Evolutionary conservation across 2,797 vertebrate genomes (phyloP).

Genomic region (Parauchenoglanis punctatus): DNA sequence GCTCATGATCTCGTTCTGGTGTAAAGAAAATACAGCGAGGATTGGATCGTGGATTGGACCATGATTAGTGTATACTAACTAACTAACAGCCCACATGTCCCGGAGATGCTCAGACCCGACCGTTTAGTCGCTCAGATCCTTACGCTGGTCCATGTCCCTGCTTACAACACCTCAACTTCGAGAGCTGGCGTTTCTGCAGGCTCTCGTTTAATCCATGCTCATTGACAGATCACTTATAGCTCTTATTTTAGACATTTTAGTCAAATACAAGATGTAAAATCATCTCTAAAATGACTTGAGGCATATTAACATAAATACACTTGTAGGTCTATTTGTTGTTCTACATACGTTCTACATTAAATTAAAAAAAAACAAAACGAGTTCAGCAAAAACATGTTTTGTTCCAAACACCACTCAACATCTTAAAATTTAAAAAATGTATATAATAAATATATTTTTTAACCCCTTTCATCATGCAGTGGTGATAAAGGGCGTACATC

Average conservation of each 20-base stretch:
- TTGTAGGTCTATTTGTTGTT: too few relatives aligned
- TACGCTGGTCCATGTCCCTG: background rate
- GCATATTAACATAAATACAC: background rate
- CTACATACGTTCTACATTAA: background rate
- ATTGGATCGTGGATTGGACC: background rate
- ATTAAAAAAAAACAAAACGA: too few relatives aligned
- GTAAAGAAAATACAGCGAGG: constrained; percentile 58
- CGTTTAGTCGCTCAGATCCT: background rate
- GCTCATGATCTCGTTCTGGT: constrained; percentile 80
- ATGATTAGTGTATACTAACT: too few relatives aligned
- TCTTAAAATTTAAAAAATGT: too few relatives aligned
- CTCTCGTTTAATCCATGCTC: too few relatives aligned
- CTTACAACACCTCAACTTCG: background rate
- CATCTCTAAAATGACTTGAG: too few relatives aligned
- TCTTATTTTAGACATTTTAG: too few relatives aligned
- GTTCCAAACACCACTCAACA: background rate
- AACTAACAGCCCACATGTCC: background rate
- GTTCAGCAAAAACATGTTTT: too few relatives aligned
- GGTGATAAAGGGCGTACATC: background rate
- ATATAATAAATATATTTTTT: too few relatives aligned
- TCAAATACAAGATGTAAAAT: background rate
- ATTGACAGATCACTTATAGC: too few relatives aligned
- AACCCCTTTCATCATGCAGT: background rate
- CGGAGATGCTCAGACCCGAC: background rate
- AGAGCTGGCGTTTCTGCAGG: background rate